Conservation (phyloP, 2,113 vertebrate species). For the Mormyrus iriodes region DNA sequence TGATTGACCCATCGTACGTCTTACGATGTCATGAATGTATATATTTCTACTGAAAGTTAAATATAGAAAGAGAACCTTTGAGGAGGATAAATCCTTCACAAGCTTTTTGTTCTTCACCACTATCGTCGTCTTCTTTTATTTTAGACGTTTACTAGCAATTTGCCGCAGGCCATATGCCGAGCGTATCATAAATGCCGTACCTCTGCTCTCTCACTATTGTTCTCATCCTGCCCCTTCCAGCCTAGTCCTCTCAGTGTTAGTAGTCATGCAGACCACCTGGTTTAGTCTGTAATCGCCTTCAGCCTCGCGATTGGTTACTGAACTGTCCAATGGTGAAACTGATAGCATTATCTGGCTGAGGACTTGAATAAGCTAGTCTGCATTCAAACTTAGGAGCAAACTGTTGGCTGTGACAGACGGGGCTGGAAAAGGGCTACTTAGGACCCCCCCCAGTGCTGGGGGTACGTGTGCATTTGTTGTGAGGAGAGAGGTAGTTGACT, state of each 20-base stretch:
- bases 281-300: slow-evolving; percentile 56
- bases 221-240: slow-evolving; percentile 42
- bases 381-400: not conserved
- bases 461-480: not conserved
- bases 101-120: not conserved
- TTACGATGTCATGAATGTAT: slow-evolving; percentile 63
- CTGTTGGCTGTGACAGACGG: not conserved
- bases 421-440: not conserved
- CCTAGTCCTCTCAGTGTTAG: slow-evolving; percentile 55
- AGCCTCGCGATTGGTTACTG: slow-evolving; percentile 69
- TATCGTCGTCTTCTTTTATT: not conserved
- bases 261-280: slow-evolving; percentile 43
- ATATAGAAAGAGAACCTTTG: not conserved
- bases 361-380: slow-evolving; percentile 24
- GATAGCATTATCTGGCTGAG: not conserved
- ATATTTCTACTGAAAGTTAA: slow-evolving; percentile 46
- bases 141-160: slow-evolving; percentile 1
- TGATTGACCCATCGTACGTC: slow-evolving; percentile 51
- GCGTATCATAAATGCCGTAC: slow-evolving; percentile 59
- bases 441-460: not conserved
- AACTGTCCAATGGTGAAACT: slow-evolving; percentile 50
- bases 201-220: slow-evolving; percentile 50
- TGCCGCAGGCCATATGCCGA: not conserved
- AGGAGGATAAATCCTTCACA: not conserved
- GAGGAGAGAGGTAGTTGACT: not conserved